phyloP scores from a whole-genome alignment of 2,888 invertebrate genomes.

The Hesperia comma region DNA sequence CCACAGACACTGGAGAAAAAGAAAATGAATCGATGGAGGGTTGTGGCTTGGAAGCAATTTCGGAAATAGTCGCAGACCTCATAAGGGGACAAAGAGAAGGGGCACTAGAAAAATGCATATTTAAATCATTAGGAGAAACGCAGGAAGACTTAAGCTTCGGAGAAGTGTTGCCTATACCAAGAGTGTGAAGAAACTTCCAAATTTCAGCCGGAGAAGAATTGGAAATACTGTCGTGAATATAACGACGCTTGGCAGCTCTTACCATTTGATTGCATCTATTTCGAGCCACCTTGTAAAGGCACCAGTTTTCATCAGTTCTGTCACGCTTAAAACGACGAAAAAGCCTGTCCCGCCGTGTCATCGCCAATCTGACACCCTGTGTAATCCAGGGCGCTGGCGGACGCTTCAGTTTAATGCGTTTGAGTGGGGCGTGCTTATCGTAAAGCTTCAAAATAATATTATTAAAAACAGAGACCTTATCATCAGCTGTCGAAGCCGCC shows the following conservation, averaged over 20 bases:
- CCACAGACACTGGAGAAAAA: slow-evolving; percentile 13
- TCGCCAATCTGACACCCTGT: slow-evolving; percentile 2
- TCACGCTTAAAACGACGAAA: slow-evolving; percentile 16
- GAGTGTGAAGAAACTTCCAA: slow-evolving; percentile 29
- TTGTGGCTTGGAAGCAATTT: slow-evolving; percentile 5
- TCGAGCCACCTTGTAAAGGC: not conserved
- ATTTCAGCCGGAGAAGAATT: slow-evolving; percentile 25
- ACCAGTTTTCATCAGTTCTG: slow-evolving; percentile 15
- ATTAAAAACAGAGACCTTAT: not conserved
- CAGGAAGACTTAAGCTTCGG: not conserved
- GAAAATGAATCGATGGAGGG: not conserved
- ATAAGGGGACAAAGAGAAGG: not conserved
- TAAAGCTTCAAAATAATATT: slow-evolving; percentile 1
- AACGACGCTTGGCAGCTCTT: slow-evolving; percentile 25
- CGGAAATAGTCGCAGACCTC: not conserved
- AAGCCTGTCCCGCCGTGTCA: not conserved
- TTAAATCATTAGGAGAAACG: not conserved
- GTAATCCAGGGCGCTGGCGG: slow-evolving; percentile 21
- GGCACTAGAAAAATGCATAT: slow-evolving; percentile 2
- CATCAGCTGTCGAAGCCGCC: not conserved
- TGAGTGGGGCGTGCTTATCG: slow-evolving; percentile 16
- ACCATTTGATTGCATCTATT: slow-evolving; percentile 30
- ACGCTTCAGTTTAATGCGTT: slow-evolving; percentile 18
- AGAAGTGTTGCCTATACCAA: slow-evolving; percentile 21
- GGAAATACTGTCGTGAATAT: slow-evolving; percentile 20